A percentile compares a stretch with the other conserved stretches of the same genome.
Conservation (phyloP, 2,113 vertebrate genomes). For the Oreochromis aureus region DNA sequence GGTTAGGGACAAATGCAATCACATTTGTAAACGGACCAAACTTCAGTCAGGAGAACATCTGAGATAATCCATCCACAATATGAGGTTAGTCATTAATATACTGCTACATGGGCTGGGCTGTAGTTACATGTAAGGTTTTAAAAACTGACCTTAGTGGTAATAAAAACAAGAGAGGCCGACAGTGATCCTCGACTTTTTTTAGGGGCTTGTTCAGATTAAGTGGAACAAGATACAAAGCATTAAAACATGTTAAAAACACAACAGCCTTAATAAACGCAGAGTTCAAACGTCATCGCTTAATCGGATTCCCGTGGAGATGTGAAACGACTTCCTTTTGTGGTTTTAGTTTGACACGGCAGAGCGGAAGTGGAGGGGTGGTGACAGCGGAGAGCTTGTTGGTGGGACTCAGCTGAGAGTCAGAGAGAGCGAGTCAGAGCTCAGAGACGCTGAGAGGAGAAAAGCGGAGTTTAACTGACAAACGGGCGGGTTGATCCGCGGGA, state of each 20-base stretch:
- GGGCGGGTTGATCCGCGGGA: not conserved
- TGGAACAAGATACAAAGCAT: fast-evolving
- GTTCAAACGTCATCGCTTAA: fast-evolving
- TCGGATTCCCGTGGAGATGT: not conserved
- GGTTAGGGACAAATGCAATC: fast-evolving
- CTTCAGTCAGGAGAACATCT: not conserved
- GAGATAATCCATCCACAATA: not conserved
- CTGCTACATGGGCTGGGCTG: not conserved
- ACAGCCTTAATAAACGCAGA: not conserved
- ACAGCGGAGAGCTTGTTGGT: not conserved
- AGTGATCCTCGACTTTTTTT: not conserved
- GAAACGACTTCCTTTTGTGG: not conserved
- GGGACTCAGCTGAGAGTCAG: not conserved
- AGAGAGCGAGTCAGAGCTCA: not conserved
- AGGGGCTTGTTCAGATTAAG: not conserved
- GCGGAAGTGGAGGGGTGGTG: not conserved
- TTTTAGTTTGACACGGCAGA: not conserved
- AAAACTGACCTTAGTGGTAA: not conserved
- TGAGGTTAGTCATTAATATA: fast-evolving
- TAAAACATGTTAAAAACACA: not conserved
- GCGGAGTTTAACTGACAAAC: not conserved
- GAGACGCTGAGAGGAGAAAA: not conserved
- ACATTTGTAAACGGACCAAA: fast-evolving
- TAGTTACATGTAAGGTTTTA: not conserved
- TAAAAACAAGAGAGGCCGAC: not conserved